A percentile compares a stretch with the other conserved stretches of the same genome.
Conservation (phyloP, 2,888 invertebrate species). For the Morpho achilles region DNA sequence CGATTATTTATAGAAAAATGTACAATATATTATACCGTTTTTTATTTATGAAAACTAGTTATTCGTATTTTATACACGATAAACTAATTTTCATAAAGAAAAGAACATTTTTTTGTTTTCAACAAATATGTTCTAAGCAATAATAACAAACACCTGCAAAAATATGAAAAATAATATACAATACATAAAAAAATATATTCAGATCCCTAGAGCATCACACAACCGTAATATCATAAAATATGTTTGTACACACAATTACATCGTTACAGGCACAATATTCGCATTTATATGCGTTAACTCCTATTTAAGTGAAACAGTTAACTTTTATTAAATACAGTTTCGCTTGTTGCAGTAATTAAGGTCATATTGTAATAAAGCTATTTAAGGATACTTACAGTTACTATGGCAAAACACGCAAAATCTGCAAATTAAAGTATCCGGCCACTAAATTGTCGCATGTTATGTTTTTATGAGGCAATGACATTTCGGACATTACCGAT, state of each 20-base stretch:
- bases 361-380: conserved; percentile 17
- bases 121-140: neutral
- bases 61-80: no score
- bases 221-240: conserved; percentile 44
- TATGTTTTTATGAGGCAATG: no score
- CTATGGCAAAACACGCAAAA: conserved; percentile 22
- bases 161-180: conserved; percentile 10
- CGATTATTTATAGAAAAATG: no score
- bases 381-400: conserved; percentile 16
- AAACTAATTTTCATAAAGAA: no score
- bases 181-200: conserved; percentile 33
- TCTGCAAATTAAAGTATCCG: conserved; percentile 3
- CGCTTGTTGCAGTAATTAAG: conserved; percentile 11
- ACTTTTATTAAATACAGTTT: conserved; percentile 17
- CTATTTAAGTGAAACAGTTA: conserved; percentile 31
- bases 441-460: neutral
- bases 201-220: conserved; percentile 55
- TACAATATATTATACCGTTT: no score
- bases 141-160: neutral
- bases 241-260: conserved; percentile 4
- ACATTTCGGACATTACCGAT: no score
- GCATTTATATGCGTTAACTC: conserved; percentile 26
- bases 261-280: conserved; percentile 22
- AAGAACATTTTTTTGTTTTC: no score
- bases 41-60: neutral